Evolutionary conservation across 2,113 vertebrate genomes (phyloP).

Genomic region (Cisticola juncidis): DNA sequence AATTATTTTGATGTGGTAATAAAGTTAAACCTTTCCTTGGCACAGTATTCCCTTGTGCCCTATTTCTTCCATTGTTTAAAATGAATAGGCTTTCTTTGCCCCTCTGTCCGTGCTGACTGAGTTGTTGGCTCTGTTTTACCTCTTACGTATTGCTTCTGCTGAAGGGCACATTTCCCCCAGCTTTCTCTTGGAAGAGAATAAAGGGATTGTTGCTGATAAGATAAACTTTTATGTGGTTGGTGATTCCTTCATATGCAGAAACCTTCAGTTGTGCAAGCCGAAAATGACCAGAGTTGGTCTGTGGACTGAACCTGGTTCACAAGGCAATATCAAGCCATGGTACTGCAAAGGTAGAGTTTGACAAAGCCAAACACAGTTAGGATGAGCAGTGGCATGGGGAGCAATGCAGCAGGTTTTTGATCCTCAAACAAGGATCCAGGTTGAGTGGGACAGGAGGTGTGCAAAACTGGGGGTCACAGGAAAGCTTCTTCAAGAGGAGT

Average conservation of each 20-base stretch:
- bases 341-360: not conserved
- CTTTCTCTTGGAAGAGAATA: not conserved
- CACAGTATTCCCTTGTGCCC: not conserved
- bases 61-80: not conserved
- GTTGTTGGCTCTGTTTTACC: not conserved
- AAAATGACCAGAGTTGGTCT: not conserved
- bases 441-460: not conserved
- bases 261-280: not conserved
- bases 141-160: not conserved
- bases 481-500: not conserved
- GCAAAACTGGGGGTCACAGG: not conserved
- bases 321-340: not conserved
- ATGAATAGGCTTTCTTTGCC: not conserved
- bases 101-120: not conserved
- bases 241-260: not conserved
- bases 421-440: no score
- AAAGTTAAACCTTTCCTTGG: not conserved
- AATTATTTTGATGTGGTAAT: not conserved
- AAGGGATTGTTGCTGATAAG: not conserved
- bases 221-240: not conserved
- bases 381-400: not conserved
- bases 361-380: not conserved
- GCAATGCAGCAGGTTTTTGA: not conserved
- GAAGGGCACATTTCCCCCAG: not conserved
- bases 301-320: not conserved